Conservation (phyloP, 2,113 vertebrate species). For the Protomyctophum bolini region DNA sequence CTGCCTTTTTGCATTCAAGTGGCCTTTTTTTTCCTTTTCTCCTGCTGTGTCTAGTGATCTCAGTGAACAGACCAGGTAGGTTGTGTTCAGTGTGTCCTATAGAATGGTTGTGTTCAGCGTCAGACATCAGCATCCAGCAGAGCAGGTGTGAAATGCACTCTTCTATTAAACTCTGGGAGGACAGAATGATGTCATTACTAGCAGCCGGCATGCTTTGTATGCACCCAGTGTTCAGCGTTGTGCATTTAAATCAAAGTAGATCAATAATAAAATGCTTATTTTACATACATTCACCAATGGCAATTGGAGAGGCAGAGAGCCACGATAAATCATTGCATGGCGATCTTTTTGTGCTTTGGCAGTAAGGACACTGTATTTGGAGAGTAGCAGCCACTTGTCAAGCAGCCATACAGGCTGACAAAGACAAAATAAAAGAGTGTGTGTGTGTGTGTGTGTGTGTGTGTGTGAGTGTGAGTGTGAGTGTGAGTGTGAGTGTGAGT, state of each 20-base stretch:
- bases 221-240: neutral
- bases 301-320: constrained; percentile 15
- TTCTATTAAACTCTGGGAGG: neutral
- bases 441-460: neutral
- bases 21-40: too few relatives aligned
- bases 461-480: neutral
- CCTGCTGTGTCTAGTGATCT: too few relatives aligned
- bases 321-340: constrained; percentile 38
- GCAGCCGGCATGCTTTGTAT: neutral
- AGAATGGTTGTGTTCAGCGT: too few relatives aligned
- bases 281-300: neutral
- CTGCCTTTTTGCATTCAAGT: too few relatives aligned
- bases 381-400: constrained; percentile 55
- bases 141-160: too few relatives aligned
- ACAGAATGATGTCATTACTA: constrained; percentile 1
- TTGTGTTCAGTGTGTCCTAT: too few relatives aligned
- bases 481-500: constrained; percentile 1
- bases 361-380: constrained; percentile 37
- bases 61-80: too few relatives aligned
- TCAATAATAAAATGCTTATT: too few relatives aligned
- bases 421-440: neutral
- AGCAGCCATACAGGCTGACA: constrained; percentile 37
- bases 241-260: too few relatives aligned
- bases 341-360: constrained; percentile 31
- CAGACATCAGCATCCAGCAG: neutral